phyloP scores from a whole-genome alignment of 2,113 vertebrate genomes.

The Engraulis encrasicolus region DNA sequence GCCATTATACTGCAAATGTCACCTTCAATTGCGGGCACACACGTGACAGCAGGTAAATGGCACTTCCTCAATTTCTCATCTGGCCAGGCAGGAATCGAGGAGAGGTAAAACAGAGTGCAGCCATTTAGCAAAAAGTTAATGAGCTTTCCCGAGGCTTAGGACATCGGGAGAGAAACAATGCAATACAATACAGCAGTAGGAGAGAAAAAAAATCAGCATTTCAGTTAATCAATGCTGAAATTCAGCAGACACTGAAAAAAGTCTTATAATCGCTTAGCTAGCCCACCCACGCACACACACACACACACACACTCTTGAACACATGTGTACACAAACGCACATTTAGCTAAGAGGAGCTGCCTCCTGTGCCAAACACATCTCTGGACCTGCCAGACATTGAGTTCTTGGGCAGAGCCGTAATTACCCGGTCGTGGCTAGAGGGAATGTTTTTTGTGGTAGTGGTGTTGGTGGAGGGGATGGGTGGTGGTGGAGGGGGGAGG shows the following conservation, averaged over 20 bases:
- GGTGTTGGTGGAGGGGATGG: neutral
- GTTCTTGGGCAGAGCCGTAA: slow-evolving; percentile 46
- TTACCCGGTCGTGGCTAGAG: slow-evolving; percentile 54
- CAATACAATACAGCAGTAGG: neutral
- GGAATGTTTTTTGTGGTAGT: slow-evolving; percentile 45
- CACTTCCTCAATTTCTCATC: slow-evolving; percentile 15
- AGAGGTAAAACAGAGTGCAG: slow-evolving; percentile 7
- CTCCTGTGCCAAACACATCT: slow-evolving; percentile 42
- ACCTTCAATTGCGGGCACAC: slow-evolving; percentile 2
- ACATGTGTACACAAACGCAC: neutral
- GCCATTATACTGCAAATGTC: slow-evolving; percentile 4
- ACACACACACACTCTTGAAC: neutral
- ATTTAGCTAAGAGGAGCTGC: slow-evolving; percentile 51
- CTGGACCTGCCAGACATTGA: slow-evolving; percentile 46
- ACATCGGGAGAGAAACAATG: slow-evolving; percentile 56
- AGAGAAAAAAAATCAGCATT: slow-evolving; percentile 46
- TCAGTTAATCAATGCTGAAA: slow-evolving; percentile 57
- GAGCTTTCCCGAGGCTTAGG: slow-evolving; percentile 44
- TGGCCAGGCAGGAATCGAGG: neutral
- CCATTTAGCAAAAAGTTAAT: slow-evolving; percentile 66
- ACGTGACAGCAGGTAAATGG: slow-evolving; percentile 14
- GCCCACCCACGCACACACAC: neutral
- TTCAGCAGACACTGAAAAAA: slow-evolving; percentile 34
- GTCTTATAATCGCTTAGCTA: slow-evolving; percentile 26
- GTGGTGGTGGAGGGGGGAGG: neutral